These are phyloP conservation scores for Drosophila punjabiensis DNA, from an alignment of 1,140 invertebrate species.

Conservation along the genomic window DNA sequence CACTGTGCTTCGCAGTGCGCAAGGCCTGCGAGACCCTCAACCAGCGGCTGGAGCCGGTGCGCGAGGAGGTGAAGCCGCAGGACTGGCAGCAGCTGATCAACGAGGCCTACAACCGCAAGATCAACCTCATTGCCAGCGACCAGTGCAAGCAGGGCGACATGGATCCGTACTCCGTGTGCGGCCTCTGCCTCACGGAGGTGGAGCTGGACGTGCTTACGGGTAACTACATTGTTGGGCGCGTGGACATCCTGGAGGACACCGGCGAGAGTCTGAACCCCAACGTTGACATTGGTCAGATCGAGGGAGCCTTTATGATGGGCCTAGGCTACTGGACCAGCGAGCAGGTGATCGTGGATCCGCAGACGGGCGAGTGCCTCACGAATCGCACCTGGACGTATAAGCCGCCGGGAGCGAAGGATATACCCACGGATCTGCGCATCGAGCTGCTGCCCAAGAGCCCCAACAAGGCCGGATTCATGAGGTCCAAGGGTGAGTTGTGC, in stretches of 20 bases:
- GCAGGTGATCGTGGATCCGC: constrained; percentile 88
- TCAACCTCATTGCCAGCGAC: constrained; percentile 89
- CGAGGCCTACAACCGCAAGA: constrained; percentile 86
- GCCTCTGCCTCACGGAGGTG: constrained; percentile 88
- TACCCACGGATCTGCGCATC: constrained; percentile 93
- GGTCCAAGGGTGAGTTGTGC: constrained; percentile 90
- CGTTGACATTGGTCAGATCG: constrained; percentile 93
- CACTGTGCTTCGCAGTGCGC: constrained; percentile 88
- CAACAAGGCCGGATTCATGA: constrained; percentile 90
- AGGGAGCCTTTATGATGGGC: constrained; percentile 94
- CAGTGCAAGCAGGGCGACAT: constrained; percentile 85
- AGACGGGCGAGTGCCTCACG: constrained; percentile 89
- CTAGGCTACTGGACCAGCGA: constrained; percentile 92
- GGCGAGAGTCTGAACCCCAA: constrained; percentile 91
- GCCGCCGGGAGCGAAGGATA: constrained; percentile 92
- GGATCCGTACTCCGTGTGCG: constrained; percentile 87
- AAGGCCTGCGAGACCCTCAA: constrained; percentile 89
- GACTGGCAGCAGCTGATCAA: constrained; percentile 89
- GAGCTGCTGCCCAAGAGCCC: constrained; percentile 90
- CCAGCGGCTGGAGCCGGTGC: constrained; percentile 88
- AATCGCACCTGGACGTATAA: constrained; percentile 94
- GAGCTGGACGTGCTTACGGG: constrained; percentile 92
- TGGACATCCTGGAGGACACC: constrained; percentile 91
- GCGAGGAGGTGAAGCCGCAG: constrained; percentile 86
- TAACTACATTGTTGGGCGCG: constrained; percentile 87